Base-by-base conservation (phyloP, 2,797 vertebrate genomes). In the Brachyalestes nurse region DNA sequence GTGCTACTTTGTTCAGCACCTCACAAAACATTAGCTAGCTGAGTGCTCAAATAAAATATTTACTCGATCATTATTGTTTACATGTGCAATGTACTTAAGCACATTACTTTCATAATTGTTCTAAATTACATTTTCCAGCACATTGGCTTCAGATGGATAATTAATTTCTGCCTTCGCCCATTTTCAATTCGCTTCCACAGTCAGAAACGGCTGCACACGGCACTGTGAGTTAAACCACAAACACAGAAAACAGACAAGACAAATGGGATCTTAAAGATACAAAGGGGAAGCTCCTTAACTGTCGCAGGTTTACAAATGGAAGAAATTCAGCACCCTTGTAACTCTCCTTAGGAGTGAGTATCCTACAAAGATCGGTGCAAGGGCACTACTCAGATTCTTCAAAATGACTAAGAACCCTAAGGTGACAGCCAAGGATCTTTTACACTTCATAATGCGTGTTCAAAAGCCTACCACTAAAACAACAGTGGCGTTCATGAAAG, bases 71-170 rank as follows among this genome's bases (percentile, higher is more conserved):
- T 95, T 95, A 90, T 92, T 93, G 93, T 93, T 66, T 77, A 73
- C 40, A 58, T 21, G 61, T 62, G 64, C 67, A 72, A 67, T 83
- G 77, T 76, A 95, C 94, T 95, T 96, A 97, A 95, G 93, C 89
- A 91, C 88, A 90, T 93, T 91, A 92, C 93, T 94, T 96, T 95
- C 94, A 91, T 95, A 95, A 97, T 94, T 95, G 94, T 93, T 92
- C 93, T 93, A 96, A 97, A 99, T 98, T 96, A 96, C 95, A 96
- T 97, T 99, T 99, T 98, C 96, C 94, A 86, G 93, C 96, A 98
- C 96, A 98, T 96, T 98, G 96, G 91, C 94, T 95, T 94, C 93
- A 91, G 96, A 97, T 94, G 95, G 96, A 95, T 97, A 97, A 98
- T 98, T 98, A 97, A 97, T 98, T 98, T 95, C 93, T 94, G 93